Conservation (phyloP, 2,797 vertebrate species). For the Mus caroli region DNA sequence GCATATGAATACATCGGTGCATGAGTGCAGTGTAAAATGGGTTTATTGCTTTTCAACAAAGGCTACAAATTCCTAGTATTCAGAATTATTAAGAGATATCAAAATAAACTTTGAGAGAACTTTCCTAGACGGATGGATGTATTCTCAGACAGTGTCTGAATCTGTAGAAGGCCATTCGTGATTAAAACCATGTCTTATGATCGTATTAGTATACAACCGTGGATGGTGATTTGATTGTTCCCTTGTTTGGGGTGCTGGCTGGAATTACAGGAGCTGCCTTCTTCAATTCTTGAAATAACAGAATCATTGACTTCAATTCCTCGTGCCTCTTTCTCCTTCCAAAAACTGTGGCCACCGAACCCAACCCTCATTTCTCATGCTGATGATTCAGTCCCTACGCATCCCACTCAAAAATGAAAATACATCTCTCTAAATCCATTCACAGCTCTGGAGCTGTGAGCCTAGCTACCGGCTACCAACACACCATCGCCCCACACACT, state of each 20-base stretch:
- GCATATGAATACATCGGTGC: neutral
- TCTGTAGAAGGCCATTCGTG: neutral
- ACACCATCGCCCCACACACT: neutral
- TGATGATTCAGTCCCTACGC: slow-evolving; percentile 39
- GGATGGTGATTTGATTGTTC: neutral
- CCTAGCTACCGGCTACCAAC: neutral
- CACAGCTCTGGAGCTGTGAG: neutral
- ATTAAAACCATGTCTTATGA: neutral
- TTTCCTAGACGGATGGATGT: neutral
- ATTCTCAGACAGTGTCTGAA: neutral
- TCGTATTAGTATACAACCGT: neutral
- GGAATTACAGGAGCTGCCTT: neutral
- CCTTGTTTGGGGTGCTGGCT: neutral
- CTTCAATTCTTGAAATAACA: slow-evolving; percentile 58
- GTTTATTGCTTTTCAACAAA: neutral
- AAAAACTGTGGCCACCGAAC: slow-evolving; percentile 38
- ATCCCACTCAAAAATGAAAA: slow-evolving; percentile 9
- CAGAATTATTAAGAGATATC: neutral
- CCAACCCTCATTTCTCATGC: slow-evolving; percentile 36
- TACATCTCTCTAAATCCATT: neutral
- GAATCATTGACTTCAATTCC: slow-evolving; percentile 36
- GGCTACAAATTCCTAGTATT: neutral
- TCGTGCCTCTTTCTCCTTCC: slow-evolving; percentile 3
- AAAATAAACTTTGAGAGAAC: neutral
- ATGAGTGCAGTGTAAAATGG: neutral